These are phyloP conservation scores for Mormyrus iriodes DNA, from an alignment of 2,113 vertebrate species.

Conservation along the genomic window DNA sequence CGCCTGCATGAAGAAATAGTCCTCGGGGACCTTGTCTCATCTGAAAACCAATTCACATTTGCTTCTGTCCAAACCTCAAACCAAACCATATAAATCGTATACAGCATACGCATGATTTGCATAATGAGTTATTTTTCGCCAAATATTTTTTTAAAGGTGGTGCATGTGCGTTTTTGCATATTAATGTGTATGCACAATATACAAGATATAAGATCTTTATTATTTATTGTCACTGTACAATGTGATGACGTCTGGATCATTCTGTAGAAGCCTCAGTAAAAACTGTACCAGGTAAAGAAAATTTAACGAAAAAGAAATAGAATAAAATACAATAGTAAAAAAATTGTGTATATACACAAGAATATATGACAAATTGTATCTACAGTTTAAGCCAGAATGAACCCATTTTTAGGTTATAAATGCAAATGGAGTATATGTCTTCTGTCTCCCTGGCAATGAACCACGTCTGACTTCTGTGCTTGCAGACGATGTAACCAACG, in stretches of 20 bases:
- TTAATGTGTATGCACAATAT: too few relatives aligned
- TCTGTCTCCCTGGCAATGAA: not conserved
- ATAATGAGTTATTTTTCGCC: too few relatives aligned
- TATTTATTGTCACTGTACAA: too few relatives aligned
- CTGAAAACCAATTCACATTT: not conserved
- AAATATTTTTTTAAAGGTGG: too few relatives aligned
- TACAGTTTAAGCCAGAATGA: not conserved
- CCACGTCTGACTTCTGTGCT: too few relatives aligned
- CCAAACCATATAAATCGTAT: not conserved
- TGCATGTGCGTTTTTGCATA: too few relatives aligned
- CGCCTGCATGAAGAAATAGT: constrained; percentile 41
- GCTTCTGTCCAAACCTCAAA: not conserved
- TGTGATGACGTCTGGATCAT: not conserved
- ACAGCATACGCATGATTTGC: too few relatives aligned
- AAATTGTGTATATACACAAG: not conserved
- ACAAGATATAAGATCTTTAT: too few relatives aligned
- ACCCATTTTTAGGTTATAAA: not conserved
- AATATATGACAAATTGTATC: too few relatives aligned
- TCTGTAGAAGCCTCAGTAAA: not conserved
- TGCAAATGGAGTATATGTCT: not conserved
- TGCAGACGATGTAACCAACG: constrained; percentile 25
- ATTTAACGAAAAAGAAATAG: not conserved
- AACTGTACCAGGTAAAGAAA: not conserved
- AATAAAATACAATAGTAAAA: too few relatives aligned
- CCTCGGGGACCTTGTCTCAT: not conserved